Evolutionary conservation across 2,888 invertebrate genomes (phyloP), one percentile per base, ranked within the genome.

Genomic region (Drosophila rellima): DNA sequence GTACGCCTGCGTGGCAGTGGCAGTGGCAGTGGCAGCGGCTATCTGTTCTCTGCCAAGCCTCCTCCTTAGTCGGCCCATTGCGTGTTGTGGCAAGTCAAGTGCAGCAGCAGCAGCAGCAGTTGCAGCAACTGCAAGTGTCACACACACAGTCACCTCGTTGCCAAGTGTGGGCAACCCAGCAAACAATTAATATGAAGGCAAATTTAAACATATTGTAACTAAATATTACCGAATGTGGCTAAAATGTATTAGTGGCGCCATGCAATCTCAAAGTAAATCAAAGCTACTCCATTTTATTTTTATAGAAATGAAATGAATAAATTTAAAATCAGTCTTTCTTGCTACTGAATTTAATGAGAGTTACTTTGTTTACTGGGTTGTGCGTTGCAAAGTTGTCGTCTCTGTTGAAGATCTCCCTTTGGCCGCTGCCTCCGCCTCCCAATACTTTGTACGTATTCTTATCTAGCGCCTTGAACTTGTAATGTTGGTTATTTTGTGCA

Each of bases 401-500:
- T 40, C 40, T 70, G 37, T 6, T 20, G 11, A 26, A 23, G 18
- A 10, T 29, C 17, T 35, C 47, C 51, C 15, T 6, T 20, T 52
- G 33, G 31, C 48, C 45, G 51, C 11, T 44, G 45, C 52, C 52
- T 44, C 56, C 57, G 57, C 55, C 33, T 66, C 52, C 66, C 76
- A 71, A 55, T 62, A 56, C 65, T 80, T 76, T 71, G 78, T 84
- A 67, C 66, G 77, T 78, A 69, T 67, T 72, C 84, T 91, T 91
- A 90, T 91, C 91, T 90, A 90, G 90, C 90, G 91, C 90, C 90
- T 90, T 86, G 89, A 88, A 90, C 91, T 90, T 91, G 91, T 91
- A 91, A 91, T 90, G 90, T 90, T 90, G 90, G 89, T 90, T 90
- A 90, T 91, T 91, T 90, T 91, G 91, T 90, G 90, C 91, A 91